Evolutionary conservation across 2,113 vertebrate species (phyloP).

Genomic region (Myrmophylax atrothorax): DNA sequence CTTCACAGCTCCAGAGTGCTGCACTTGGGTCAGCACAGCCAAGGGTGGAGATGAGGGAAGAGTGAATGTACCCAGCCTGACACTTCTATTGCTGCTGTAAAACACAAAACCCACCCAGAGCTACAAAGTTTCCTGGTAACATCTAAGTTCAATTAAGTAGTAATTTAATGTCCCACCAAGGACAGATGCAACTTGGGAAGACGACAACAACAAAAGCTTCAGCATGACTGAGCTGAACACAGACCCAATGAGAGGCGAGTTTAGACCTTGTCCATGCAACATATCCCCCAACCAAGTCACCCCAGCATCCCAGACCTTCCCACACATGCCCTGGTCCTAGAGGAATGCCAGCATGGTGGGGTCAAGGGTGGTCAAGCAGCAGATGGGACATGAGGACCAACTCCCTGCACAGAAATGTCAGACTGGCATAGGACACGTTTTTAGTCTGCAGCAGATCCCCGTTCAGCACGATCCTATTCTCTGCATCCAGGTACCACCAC

Average conservation of each 20-base stretch:
- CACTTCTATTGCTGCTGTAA: background rate
- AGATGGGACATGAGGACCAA: background rate
- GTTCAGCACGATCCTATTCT: background rate
- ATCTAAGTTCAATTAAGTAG: background rate
- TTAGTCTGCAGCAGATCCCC: background rate
- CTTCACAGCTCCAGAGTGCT: fast-evolving
- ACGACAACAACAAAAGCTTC: background rate
- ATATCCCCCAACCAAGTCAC: background rate
- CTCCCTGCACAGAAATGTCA: fast-evolving
- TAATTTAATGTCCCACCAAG: background rate
- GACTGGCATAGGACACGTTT: background rate
- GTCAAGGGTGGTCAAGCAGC: background rate
- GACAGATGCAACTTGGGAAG: background rate
- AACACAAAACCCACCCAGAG: background rate
- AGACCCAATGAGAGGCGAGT: background rate
- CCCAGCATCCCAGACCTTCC: background rate
- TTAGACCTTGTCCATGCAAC: background rate
- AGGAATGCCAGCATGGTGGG: background rate
- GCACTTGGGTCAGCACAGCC: background rate
- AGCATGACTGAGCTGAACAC: background rate
- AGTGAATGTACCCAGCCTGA: background rate
- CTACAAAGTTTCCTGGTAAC: background rate
- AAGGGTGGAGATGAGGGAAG: background rate
- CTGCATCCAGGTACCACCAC: background rate
- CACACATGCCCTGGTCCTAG: background rate